Conservation (phyloP, 2,888 invertebrate species). For the Carterocephalus palaemon region DNA sequence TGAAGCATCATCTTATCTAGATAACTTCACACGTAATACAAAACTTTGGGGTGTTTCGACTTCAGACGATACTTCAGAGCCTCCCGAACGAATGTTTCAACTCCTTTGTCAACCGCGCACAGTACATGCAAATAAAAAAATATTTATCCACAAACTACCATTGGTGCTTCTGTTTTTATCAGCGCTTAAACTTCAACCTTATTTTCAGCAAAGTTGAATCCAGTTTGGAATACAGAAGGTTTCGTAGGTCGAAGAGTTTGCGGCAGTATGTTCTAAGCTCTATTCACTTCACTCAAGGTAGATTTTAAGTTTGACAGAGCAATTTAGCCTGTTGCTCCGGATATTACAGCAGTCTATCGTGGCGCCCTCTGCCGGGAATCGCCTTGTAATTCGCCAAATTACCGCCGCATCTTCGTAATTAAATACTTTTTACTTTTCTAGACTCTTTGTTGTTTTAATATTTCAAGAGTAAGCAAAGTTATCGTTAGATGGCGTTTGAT, state of each 20-base stretch:
- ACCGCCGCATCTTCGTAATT: conserved; percentile 62
- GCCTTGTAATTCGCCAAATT: conserved; percentile 73
- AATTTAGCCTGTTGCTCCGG: conserved; percentile 67
- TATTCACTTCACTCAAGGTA: neutral
- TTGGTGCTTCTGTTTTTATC: neutral
- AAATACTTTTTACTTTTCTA: conserved; percentile 51
- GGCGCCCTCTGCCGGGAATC: conserved; percentile 61
- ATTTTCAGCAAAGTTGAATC: neutral
- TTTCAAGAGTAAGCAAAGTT: too few relatives aligned
- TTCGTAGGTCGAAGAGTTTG: conserved; percentile 6
- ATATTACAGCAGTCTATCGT: conserved; percentile 65
- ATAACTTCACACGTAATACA: neutral
- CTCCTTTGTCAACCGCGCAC: conserved; percentile 32
- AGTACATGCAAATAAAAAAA: conserved; percentile 37
- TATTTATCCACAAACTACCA: conserved; percentile 39
- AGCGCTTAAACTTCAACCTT: conserved; percentile 17
- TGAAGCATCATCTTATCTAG: too few relatives aligned
- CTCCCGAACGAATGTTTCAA: conserved; percentile 14
- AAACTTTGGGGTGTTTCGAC: neutral
- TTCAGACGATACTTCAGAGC: conserved; percentile 8
- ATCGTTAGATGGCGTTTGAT: too few relatives aligned
- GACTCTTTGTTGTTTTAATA: conserved; percentile 9
- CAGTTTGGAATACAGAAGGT: conserved; percentile 18
- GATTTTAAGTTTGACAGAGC: conserved; percentile 5
- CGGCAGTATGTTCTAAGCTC: conserved; percentile 10